A percentile compares a stretch with the other conserved stretches of the same genome.
These are phyloP conservation scores for Cybosia mesomella DNA, from an alignment of 2,888 invertebrate species.

Conservation along the genomic window DNA sequence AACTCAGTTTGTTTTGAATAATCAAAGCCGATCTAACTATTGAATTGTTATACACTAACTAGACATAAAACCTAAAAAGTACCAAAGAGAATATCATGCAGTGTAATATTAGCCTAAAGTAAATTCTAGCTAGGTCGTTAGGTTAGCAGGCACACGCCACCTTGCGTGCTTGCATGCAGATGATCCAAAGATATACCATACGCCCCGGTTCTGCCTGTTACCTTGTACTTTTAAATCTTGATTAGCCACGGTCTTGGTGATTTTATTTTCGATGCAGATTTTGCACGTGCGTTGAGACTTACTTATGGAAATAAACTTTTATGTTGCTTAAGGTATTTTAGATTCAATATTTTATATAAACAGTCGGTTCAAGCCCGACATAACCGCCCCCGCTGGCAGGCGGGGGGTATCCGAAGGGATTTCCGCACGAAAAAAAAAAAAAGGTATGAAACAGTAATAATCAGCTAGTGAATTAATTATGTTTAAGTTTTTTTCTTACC, in stretches of 20 bases:
- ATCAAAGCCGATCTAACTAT: too few relatives aligned
- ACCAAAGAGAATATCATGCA: conserved; percentile 40
- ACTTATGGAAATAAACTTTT: background rate
- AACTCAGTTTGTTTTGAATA: too few relatives aligned
- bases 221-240: conserved; percentile 38
- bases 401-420: too few relatives aligned
- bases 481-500: too few relatives aligned
- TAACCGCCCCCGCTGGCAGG: too few relatives aligned
- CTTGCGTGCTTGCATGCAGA: conserved; percentile 62
- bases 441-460: too few relatives aligned
- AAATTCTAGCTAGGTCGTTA: conserved; percentile 62
- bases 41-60: background rate
- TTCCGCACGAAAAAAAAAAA: too few relatives aligned
- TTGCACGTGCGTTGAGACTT: conserved; percentile 14
- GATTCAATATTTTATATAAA: background rate
- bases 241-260: conserved; percentile 30
- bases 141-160: conserved; percentile 62
- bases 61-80: conserved; percentile 11
- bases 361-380: background rate
- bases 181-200: conserved; percentile 52
- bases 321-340: background rate
- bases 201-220: conserved; percentile 43
- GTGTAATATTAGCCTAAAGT: conserved; percentile 53
- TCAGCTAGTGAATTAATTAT: too few relatives aligned
- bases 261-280: conserved; percentile 20